Conservation (phyloP, 2,888 invertebrate species). For the Pteria penguin region DNA sequence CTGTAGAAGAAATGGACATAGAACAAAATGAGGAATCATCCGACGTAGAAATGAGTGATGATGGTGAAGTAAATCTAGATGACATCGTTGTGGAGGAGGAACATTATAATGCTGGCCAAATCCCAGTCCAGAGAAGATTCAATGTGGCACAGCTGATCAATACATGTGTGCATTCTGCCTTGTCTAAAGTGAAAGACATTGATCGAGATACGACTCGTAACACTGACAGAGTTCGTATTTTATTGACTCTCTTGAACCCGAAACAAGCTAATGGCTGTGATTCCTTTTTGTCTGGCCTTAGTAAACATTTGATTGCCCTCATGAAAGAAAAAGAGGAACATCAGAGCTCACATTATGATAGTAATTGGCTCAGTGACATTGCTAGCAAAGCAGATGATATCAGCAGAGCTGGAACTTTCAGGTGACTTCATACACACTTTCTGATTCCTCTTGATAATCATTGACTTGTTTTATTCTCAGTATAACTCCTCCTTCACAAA, state of each 20-base stretch:
- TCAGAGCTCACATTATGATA: slow-evolving; percentile 27
- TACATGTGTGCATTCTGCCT: slow-evolving; percentile 64
- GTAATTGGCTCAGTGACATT: slow-evolving; percentile 67
- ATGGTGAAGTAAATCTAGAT: background rate
- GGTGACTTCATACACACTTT: no score
- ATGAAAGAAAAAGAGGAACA: slow-evolving; percentile 64
- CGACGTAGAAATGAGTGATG: background rate
- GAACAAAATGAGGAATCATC: background rate
- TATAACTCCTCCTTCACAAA: no score
- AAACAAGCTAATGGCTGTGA: slow-evolving; percentile 32
- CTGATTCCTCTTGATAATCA: no score
- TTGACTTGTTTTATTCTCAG: no score
- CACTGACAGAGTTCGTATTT: slow-evolving; percentile 62
- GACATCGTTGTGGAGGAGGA: slow-evolving; percentile 8
- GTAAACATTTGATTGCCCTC: slow-evolving; percentile 55
- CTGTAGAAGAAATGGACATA: no score
- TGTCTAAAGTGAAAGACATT: slow-evolving; percentile 67
- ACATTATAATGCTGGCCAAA: slow-evolving; percentile 1
- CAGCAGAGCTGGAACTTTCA: slow-evolving; percentile 71
- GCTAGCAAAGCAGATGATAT: slow-evolving; percentile 66
- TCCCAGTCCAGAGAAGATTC: slow-evolving; percentile 24
- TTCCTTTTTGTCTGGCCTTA: slow-evolving; percentile 52
- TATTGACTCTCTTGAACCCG: slow-evolving; percentile 53
- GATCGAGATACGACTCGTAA: slow-evolving; percentile 47
- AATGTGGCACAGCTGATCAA: slow-evolving; percentile 53